Evolutionary conservation across 2,888 invertebrate species (phyloP).

Genomic region (Malthinus seriepunctatus): DNA sequence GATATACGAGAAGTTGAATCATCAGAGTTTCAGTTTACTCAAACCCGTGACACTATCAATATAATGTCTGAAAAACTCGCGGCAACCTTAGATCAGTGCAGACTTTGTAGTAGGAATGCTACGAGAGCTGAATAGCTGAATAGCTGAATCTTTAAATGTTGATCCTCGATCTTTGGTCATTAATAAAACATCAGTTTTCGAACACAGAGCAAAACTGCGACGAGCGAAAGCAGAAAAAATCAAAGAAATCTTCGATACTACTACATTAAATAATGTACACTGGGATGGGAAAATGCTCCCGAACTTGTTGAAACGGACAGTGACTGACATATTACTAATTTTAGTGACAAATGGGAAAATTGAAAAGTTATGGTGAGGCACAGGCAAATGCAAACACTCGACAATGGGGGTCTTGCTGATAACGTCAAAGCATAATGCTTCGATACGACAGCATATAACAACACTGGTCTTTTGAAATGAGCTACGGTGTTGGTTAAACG

Average conservation of each 20-base stretch:
- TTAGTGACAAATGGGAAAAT: constrained; percentile 31
- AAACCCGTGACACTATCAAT: too few relatives aligned
- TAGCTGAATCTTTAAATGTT: too few relatives aligned
- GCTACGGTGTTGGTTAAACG: constrained; percentile 36
- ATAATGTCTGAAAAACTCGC: too few relatives aligned
- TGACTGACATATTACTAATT: constrained; percentile 35
- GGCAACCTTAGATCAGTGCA: too few relatives aligned
- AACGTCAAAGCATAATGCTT: constrained; percentile 34
- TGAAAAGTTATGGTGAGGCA: constrained; percentile 34
- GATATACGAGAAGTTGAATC: too few relatives aligned
- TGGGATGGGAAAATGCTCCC: constrained; percentile 40
- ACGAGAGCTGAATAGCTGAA: too few relatives aligned
- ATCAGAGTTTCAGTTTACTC: too few relatives aligned
- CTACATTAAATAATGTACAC: constrained; percentile 32
- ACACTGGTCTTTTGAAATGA: constrained; percentile 34
- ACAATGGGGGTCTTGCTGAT: constrained; percentile 33
- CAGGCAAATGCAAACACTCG: constrained; percentile 26
- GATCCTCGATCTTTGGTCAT: too few relatives aligned
- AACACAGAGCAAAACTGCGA: not conserved
- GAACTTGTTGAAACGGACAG: constrained; percentile 28
- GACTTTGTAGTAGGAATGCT: too few relatives aligned
- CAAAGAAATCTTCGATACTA: constrained; percentile 17
- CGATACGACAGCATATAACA: constrained; percentile 40
- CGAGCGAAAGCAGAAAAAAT: not conserved
- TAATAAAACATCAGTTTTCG: too few relatives aligned